Conservation (phyloP, 2,113 vertebrate species). For the Lepisosteus oculatus region DNA sequence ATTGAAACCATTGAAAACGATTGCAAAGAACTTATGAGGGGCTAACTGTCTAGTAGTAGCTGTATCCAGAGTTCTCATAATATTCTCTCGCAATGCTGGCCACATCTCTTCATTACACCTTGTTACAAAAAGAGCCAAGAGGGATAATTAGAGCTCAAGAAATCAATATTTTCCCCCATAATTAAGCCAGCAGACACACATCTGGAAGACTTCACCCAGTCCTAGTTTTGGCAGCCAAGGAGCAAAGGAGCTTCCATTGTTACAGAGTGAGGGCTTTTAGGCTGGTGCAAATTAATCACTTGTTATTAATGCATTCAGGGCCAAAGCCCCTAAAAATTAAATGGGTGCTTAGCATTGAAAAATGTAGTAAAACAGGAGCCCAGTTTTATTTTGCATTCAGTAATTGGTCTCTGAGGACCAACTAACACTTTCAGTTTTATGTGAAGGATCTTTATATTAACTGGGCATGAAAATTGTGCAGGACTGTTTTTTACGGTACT, state of each 20-base stretch:
- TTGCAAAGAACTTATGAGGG: too few relatives aligned
- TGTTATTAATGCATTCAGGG: constrained; percentile 16
- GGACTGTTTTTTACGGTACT: constrained; percentile 16
- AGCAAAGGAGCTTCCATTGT: too few relatives aligned
- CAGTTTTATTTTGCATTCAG: constrained; percentile 41
- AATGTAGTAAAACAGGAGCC: constrained; percentile 26
- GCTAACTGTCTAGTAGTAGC: too few relatives aligned
- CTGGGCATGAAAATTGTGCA: constrained; percentile 24
- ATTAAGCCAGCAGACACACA: constrained; percentile 35
- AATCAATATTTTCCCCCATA: constrained; percentile 30
- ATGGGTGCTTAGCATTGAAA: constrained; percentile 5
- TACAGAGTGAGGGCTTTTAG: too few relatives aligned
- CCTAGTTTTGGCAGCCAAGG: neutral
- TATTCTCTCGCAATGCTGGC: too few relatives aligned
- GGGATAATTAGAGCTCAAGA: too few relatives aligned
- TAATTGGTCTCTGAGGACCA: constrained; percentile 50
- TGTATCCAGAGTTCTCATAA: too few relatives aligned
- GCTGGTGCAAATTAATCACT: constrained; percentile 23
- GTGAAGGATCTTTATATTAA: constrained; percentile 32
- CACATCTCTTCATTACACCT: too few relatives aligned
- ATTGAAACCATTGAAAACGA: too few relatives aligned
- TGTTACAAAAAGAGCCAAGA: too few relatives aligned
- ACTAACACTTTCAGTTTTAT: constrained; percentile 52
- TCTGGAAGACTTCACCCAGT: constrained; percentile 36
- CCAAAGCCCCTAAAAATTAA: constrained; percentile 10